phyloP scores from a whole-genome alignment of 2,888 invertebrate genomes.

The Nebria brevicollis region DNA sequence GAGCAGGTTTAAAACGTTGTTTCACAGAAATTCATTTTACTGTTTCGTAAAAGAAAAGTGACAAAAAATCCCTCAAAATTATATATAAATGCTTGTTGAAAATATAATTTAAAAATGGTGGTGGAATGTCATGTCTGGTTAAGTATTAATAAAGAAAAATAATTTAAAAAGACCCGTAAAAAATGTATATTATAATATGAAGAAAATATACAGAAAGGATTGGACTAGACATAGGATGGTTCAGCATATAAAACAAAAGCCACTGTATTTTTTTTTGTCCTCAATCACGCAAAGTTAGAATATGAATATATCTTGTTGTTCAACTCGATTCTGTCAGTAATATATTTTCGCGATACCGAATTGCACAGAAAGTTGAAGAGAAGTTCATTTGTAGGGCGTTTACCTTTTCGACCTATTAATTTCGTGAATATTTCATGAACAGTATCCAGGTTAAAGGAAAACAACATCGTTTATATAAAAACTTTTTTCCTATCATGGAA shows the following conservation, averaged over 20 bases:
- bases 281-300: background rate
- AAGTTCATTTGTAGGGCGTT: background rate
- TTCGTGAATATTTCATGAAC: conserved; percentile 1
- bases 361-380: background rate
- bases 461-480: background rate
- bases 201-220: background rate
- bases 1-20: too few species aligned
- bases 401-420: conserved; percentile 1
- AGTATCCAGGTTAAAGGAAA: conserved; percentile 1
- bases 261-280: background rate
- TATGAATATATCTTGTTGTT: background rate
- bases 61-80: too few species aligned
- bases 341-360: background rate
- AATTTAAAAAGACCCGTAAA: too few species aligned
- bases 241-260: background rate
- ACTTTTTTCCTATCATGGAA: background rate
- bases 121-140: too few species aligned
- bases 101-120: too few species aligned
- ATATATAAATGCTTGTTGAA: too few species aligned
- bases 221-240: background rate
- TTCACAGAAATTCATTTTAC: too few species aligned
- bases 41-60: too few species aligned
- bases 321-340: background rate
- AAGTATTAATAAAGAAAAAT: too few species aligned
- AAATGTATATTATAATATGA: too few species aligned